Evolutionary conservation across 53 echinoderm and acorn worm genomes (phyloP), one percentile per base, ranked within the genome.

Genomic region (Stichopus horrens): DNA sequence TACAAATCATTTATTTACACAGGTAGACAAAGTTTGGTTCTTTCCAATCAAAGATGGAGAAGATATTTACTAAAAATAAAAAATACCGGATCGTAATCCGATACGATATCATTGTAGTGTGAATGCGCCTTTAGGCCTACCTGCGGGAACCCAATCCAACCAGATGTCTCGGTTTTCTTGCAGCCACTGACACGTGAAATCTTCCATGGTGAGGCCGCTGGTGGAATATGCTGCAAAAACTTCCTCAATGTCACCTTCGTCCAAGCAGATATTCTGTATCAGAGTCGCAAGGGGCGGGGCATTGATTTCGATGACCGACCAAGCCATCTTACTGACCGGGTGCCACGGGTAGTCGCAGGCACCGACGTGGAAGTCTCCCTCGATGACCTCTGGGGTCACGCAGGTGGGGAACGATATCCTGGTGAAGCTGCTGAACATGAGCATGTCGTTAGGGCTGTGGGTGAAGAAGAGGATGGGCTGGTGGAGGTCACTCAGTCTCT

Each of bases 401-500:
- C 96, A 96, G 56, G 95, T 86, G 63, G 96, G 96, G 92, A 96
- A 95, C 74, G 95, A 89, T 37, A 96, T 86, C 21, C 96, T 92
- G 77, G 88, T 88, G 92, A 82, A 93, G 55, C 79, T 89, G 0
- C 90, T 90, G 21, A 92, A 89, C 13, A 92, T 86, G 6, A 91
- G 86, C 52, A 93, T 74, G 51, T 93, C 90, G 81, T 91, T 90
- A 6, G 96, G 95, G 9, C 89, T 88, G 91, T 93, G 93, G 79
- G 89, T 93, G 73, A 95, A 90, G 92, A 91, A 96, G 23, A 96
- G 89, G 14, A 93, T 79, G 7, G 88, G 95, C 74, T 91, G 92
- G 19, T 89, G 55, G 60, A 52, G 88, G 79, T 88, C 88, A 20
- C 81, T 74, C 7, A 93, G 73, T 54, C 90, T 63, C 23, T 52